Conservation (phyloP, 2,797 vertebrate genomes). For the Brachyrhaphis roseni region DNA sequence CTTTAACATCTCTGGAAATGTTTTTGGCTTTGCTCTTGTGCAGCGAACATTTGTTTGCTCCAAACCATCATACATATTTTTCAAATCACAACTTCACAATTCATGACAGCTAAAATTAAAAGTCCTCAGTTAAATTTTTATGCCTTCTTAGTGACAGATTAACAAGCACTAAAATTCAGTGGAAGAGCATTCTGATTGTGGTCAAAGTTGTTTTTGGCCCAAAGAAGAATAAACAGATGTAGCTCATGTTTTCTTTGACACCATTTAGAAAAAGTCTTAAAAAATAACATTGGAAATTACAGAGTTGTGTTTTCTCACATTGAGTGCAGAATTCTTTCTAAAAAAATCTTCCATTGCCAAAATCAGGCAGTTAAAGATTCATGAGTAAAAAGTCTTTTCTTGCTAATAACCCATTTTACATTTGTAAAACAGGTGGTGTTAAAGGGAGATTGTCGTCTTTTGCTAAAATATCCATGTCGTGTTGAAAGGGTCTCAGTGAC, state of each 20-base stretch:
- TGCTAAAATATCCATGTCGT: background rate
- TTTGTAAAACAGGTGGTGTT: background rate
- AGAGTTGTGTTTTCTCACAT: background rate
- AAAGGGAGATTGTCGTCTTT: background rate
- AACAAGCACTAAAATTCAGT: background rate
- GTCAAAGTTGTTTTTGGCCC: background rate
- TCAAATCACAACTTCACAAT: background rate
- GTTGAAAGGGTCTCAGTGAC: background rate
- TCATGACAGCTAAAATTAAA: background rate
- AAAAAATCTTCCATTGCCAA: background rate
- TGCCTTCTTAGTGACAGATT: background rate
- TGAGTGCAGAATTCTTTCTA: background rate
- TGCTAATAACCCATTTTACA: background rate
- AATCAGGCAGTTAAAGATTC: background rate
- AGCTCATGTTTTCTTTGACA: background rate
- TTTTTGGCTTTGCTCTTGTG: background rate
- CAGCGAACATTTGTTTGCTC: background rate
- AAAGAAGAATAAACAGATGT: background rate
- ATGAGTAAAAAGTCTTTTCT: background rate
- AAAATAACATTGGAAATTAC: background rate
- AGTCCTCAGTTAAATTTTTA: background rate
- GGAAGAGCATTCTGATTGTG: background rate
- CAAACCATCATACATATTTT: background rate
- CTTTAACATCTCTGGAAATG: background rate
- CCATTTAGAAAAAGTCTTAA: background rate